Conservation (phyloP, 2,113 vertebrate species). For the Rhabdornis inornatus region DNA sequence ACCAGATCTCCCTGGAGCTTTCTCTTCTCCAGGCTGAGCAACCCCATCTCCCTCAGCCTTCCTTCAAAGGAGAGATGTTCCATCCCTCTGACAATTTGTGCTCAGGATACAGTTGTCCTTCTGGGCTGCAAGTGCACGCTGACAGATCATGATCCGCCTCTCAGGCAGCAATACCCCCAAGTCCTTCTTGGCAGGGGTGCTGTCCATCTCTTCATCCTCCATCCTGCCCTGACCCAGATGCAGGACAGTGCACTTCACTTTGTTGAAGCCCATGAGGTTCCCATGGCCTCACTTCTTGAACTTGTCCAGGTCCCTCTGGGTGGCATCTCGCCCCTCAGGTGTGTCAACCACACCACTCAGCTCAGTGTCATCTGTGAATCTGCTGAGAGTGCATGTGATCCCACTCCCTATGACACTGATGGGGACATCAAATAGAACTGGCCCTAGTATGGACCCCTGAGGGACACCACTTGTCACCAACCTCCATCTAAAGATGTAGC, state of each 20-base stretch:
- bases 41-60: not conserved
- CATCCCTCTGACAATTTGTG: not conserved
- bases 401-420: not conserved
- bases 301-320: not conserved
- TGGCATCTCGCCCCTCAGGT: not conserved
- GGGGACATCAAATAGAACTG: not conserved
- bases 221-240: not conserved
- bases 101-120: not conserved
- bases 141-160: not conserved
- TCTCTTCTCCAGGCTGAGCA: not conserved
- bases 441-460: not conserved
- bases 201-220: not conserved
- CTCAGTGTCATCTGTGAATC: not conserved
- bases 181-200: not conserved
- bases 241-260: not conserved
- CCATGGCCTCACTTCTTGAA: not conserved
- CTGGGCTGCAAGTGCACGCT: not conserved
- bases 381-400: not conserved
- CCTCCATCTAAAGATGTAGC: not conserved
- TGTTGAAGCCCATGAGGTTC: not conserved
- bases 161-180: not conserved
- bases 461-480: not conserved
- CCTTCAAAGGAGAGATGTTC: not conserved
- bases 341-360: not conserved
- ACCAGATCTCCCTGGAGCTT: not conserved